Conservation (phyloP, 2,113 vertebrate species). For the Pampusana beccarii region DNA sequence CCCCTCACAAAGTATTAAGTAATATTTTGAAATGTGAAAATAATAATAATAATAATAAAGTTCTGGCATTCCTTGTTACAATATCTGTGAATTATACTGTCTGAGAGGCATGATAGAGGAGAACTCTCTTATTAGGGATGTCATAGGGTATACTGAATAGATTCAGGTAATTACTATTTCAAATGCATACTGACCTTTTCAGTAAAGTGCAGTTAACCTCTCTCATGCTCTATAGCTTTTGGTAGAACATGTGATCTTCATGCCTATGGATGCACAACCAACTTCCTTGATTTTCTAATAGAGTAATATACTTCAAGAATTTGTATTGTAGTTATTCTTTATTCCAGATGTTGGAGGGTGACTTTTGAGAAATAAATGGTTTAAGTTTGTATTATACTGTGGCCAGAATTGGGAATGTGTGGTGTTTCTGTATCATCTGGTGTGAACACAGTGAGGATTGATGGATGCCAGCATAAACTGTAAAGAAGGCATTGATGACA, state of each 20-base stretch:
- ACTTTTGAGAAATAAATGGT: background rate
- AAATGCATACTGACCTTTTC: conserved; percentile 29
- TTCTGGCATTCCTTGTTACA: background rate
- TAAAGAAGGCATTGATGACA: background rate
- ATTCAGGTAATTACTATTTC: background rate
- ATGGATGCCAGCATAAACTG: background rate
- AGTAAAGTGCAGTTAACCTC: background rate
- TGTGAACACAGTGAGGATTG: background rate
- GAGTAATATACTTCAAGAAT: background rate
- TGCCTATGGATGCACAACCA: background rate
- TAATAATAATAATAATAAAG: background rate
- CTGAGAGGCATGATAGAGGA: background rate
- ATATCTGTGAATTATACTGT: background rate
- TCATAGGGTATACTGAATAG: background rate
- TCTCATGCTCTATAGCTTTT: background rate
- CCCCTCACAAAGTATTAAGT: background rate
- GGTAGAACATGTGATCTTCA: background rate
- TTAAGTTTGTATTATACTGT: background rate
- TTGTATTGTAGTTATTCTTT: background rate
- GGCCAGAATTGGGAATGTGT: background rate
- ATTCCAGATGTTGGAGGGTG: background rate
- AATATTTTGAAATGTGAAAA: background rate
- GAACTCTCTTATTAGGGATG: background rate
- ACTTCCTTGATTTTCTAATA: background rate
- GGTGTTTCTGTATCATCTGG: background rate